Conservation (phyloP, 1,140 invertebrate genomes). For the Caerostris darwini region DNA sequence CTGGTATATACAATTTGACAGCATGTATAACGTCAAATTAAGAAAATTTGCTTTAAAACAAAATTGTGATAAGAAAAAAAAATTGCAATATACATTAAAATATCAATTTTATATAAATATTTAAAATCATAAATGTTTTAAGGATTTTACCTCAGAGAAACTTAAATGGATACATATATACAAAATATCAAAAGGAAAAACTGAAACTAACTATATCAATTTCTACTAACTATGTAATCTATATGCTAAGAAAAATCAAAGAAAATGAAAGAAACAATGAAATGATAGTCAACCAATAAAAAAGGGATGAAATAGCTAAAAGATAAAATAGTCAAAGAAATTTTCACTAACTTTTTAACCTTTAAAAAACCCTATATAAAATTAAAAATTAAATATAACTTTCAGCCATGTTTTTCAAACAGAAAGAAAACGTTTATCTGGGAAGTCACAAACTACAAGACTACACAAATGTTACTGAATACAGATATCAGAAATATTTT, state of each 20-base stretch:
- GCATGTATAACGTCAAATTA: too few species aligned
- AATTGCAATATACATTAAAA: too few species aligned
- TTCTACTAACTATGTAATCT: slow-evolving; percentile 6
- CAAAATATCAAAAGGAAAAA: not conserved
- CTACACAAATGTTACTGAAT: slow-evolving; percentile 46
- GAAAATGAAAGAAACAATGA: slow-evolving; percentile 7
- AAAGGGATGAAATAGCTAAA: not conserved
- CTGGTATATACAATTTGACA: too few species aligned
- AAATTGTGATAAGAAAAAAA: too few species aligned
- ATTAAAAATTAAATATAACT: slow-evolving; percentile 21
- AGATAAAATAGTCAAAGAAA: not conserved
- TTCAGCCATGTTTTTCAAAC: not conserved
- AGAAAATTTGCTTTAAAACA: too few species aligned
- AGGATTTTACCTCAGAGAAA: not conserved
- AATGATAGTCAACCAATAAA: slow-evolving; percentile 24
- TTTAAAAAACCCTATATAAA: not conserved
- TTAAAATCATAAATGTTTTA: not conserved
- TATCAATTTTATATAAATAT: too few species aligned
- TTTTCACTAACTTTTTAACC: not conserved
- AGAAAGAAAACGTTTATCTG: not conserved
- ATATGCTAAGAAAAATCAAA: slow-evolving; percentile 22
- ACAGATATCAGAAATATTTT: slow-evolving; percentile 75
- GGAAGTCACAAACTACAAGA: slow-evolving; percentile 58
- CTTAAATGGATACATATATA: not conserved
- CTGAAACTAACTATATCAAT: not conserved